These are phyloP conservation scores for Mantis religiosa DNA, from an alignment of 2,888 invertebrate genomes.

Conservation along the genomic window DNA sequence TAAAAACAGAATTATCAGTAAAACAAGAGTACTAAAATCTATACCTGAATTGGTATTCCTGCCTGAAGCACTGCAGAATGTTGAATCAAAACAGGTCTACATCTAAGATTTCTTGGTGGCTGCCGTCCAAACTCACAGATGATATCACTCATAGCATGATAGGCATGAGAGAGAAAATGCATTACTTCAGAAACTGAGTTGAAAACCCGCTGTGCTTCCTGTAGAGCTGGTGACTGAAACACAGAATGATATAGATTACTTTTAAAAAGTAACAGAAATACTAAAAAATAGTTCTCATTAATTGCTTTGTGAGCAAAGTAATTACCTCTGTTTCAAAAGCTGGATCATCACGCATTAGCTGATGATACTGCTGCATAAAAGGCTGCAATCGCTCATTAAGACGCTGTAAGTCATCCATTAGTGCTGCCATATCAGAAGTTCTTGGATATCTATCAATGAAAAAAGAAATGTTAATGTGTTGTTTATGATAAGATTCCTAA, in stretches of 20 bases:
- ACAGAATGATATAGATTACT: neutral
- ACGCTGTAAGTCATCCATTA: slow-evolving; percentile 51
- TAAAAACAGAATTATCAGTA: too few species aligned
- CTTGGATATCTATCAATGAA: slow-evolving; percentile 34
- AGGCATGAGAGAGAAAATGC: slow-evolving; percentile 83
- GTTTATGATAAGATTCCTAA: neutral
- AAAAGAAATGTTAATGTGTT: neutral
- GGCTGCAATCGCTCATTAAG: slow-evolving; percentile 61
- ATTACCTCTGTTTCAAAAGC: slow-evolving; percentile 44
- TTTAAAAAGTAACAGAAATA: neutral
- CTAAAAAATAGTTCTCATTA: neutral
- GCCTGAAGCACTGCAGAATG: slow-evolving; percentile 63
- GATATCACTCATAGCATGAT: slow-evolving; percentile 85
- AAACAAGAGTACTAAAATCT: neutral
- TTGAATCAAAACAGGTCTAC: slow-evolving; percentile 68
- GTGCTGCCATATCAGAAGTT: slow-evolving; percentile 52
- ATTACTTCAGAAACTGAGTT: slow-evolving; percentile 74
- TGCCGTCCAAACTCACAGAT: slow-evolving; percentile 65
- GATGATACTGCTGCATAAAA: slow-evolving; percentile 59
- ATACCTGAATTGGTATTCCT: slow-evolving; percentile 53
- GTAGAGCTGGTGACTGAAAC: slow-evolving; percentile 38
- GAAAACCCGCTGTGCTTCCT: slow-evolving; percentile 61
- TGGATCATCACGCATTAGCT: slow-evolving; percentile 59
- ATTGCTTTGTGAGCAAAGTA: neutral
- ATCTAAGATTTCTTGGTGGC: slow-evolving; percentile 65